Evolutionary conservation across 2,113 vertebrate genomes (phyloP).

Genomic region (Rallus limicola): DNA sequence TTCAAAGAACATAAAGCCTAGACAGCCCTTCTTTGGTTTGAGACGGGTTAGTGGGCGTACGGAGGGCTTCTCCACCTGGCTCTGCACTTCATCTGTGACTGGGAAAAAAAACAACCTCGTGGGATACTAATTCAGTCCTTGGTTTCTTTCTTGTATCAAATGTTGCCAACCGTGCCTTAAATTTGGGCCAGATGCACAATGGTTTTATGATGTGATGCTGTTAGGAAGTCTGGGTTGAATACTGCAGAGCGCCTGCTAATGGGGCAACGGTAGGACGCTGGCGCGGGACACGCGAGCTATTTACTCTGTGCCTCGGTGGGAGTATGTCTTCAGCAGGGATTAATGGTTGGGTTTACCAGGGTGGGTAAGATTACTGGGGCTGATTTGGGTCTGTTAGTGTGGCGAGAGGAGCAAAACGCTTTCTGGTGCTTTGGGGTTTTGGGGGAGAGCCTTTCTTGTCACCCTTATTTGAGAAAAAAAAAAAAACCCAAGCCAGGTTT

Average conservation of each 20-base stretch:
- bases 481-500: accelerated
- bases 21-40: slow-evolving; percentile 18
- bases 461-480: not conserved
- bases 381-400: not conserved
- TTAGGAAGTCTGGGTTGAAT: slow-evolving; percentile 65
- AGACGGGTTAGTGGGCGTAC: slow-evolving; percentile 15
- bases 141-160: slow-evolving; percentile 75
- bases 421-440: not conserved
- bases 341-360: not conserved
- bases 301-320: not conserved
- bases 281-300: not conserved
- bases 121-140: slow-evolving; percentile 73
- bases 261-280: not conserved
- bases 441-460: not conserved
- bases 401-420: not conserved
- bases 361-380: not conserved
- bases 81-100: slow-evolving; percentile 61
- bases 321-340: not conserved
- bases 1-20: slow-evolving; percentile 54
- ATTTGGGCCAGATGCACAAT: slow-evolving; percentile 68
- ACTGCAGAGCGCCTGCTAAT: slow-evolving; percentile 16
- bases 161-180: slow-evolving; percentile 70
- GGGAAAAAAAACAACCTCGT: slow-evolving; percentile 57
- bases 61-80: slow-evolving; percentile 41
- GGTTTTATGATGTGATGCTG: slow-evolving; percentile 73